Percentiles rank a stretch among this genome's conserved stretches.
phyloP scores from a whole-genome alignment of 92 coral and sea anemone genomes.

The Virgularia gustaviana region DNA sequence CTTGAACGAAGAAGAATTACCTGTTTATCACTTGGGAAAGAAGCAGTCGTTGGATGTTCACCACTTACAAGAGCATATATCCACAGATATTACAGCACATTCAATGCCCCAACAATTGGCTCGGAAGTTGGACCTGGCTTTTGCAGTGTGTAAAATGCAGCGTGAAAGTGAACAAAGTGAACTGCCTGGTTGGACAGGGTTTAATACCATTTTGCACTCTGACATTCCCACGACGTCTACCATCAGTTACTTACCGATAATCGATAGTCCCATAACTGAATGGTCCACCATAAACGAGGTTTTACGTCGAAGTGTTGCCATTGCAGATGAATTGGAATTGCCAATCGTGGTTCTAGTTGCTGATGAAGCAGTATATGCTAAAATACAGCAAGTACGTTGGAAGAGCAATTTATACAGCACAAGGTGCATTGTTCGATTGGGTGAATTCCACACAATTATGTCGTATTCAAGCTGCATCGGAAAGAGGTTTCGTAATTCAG shows the following conservation, averaged over 20 bases:
- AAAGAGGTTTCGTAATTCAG: conserved; percentile 30
- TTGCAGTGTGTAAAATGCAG: conserved; percentile 19
- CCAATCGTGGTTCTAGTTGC: conserved; percentile 20
- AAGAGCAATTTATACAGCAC: conserved; percentile 1
- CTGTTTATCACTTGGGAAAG: conserved; percentile 4
- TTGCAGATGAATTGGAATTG: conserved; percentile 12
- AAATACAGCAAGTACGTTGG: conserved; percentile 35
- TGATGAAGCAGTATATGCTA: conserved; percentile 34
- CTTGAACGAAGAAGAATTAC: conserved; percentile 14
- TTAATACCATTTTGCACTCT: conserved; percentile 23
- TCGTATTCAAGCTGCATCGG: conserved; percentile 31
- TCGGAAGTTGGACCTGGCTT: conserved; percentile 17
- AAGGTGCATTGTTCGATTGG: conserved; percentile 29
- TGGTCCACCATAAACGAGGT: conserved; percentile 24
- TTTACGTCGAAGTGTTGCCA: conserved; percentile 21
- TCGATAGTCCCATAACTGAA: conserved; percentile 29
- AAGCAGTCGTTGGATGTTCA: conserved; percentile 4
- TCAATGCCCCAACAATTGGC: not conserved
- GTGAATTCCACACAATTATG: conserved; percentile 32
- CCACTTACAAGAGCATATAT: conserved; percentile 23
- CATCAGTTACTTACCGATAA: conserved; percentile 24
- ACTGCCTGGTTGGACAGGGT: conserved; percentile 31
- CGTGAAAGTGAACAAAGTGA: not conserved
- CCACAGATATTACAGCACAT: conserved; percentile 27
- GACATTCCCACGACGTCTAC: conserved; percentile 29